Conservation (phyloP, 2,113 vertebrate species). For the Rissa tridactyla region DNA sequence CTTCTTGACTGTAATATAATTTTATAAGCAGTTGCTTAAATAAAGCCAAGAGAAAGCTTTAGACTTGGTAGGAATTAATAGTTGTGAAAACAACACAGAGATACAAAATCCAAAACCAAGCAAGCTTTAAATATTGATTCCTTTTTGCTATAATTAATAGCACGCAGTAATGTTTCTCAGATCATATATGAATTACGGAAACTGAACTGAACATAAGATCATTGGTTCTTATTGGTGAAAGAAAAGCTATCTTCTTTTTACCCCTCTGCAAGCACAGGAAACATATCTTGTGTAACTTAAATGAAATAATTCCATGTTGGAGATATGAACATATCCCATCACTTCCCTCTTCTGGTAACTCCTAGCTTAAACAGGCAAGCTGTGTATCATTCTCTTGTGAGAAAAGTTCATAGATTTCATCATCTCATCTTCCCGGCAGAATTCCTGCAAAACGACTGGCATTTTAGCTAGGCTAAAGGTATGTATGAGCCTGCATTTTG, state of each 20-base stretch:
- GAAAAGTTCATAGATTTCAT: background rate
- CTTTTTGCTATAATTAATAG: background rate
- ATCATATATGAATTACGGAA: background rate
- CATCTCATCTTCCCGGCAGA: background rate
- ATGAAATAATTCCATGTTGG: background rate
- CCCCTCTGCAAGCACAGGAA: background rate
- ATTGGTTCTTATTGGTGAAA: background rate
- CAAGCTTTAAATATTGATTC: background rate
- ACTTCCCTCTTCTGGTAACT: background rate
- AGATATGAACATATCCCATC: background rate
- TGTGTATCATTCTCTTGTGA: background rate
- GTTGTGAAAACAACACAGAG: background rate
- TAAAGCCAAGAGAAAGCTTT: background rate
- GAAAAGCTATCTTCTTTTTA: background rate
- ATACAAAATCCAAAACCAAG: conserved; percentile 1
- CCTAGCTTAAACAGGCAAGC: background rate
- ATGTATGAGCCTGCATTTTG: background rate
- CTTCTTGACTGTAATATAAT: background rate
- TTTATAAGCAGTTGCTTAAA: background rate
- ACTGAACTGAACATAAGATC: background rate
- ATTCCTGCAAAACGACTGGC: background rate
- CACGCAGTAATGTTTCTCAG: background rate
- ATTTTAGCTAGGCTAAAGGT: background rate
- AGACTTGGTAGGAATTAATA: background rate
- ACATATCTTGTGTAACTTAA: background rate